A percentile compares a stretch with the other conserved stretches of the same genome.
Evolutionary conservation across 2,113 vertebrate species (phyloP).

Genomic region (Sitta europaea): DNA sequence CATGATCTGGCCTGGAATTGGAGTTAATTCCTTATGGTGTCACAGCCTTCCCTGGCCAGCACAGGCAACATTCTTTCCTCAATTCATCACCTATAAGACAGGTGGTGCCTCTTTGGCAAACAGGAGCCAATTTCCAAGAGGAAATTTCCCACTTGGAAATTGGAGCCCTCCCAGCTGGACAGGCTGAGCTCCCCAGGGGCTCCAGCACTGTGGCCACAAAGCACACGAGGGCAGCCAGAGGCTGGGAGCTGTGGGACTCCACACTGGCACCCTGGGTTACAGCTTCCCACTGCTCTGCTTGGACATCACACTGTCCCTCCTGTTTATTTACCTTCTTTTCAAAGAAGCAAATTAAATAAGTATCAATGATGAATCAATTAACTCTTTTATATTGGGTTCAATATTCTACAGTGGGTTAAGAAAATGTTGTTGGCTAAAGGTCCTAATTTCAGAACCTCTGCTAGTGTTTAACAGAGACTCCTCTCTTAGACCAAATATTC

Average conservation of each 20-base stretch:
- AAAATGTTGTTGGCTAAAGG: not conserved
- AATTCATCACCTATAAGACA: not conserved
- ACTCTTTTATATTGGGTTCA: not conserved
- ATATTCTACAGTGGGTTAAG: not conserved
- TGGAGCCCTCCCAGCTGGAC: not conserved
- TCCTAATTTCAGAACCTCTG: not conserved
- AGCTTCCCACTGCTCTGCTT: not conserved
- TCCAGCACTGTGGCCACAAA: not conserved
- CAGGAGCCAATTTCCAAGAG: not conserved
- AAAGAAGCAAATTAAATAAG: not conserved
- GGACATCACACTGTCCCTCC: not conserved
- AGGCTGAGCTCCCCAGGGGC: not conserved
- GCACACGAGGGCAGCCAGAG: rapidly evolving
- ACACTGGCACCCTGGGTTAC: not conserved
- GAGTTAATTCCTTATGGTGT: not conserved
- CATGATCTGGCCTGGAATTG: not conserved
- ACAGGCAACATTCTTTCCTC: not conserved
- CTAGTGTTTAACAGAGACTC: not conserved
- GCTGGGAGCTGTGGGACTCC: not conserved
- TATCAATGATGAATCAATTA: not conserved
- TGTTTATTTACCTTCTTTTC: not conserved
- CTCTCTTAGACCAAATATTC: not conserved
- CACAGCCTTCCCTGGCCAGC: not conserved
- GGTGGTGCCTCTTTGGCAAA: not conserved
- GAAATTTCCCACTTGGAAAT: not conserved